Conservation (phyloP, 2,888 invertebrate genomes). For the Teleogryllus oceanicus region DNA sequence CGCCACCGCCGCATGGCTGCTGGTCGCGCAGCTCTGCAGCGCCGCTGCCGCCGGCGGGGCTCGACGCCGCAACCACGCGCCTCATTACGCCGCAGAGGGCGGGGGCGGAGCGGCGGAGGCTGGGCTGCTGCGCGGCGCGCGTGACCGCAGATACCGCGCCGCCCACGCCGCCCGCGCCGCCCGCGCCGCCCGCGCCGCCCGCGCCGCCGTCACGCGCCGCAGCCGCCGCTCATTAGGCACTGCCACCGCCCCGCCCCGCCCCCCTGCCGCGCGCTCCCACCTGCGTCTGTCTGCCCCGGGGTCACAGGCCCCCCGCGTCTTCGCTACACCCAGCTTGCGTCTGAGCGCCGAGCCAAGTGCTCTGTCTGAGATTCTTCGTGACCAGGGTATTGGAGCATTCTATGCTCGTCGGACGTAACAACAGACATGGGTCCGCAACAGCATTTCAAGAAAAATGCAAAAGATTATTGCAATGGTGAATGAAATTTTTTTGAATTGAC, state of each 20-base stretch:
- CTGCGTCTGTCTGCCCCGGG: not conserved
- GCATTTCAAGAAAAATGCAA: too few relatives aligned
- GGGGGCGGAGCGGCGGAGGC: not conserved
- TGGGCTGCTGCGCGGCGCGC: slow-evolving; percentile 3
- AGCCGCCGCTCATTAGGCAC: not conserved
- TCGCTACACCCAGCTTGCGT: too few relatives aligned
- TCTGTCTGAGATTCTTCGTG: too few relatives aligned
- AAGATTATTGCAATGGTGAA: too few relatives aligned
- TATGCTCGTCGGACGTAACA: too few relatives aligned
- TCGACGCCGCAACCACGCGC: not conserved
- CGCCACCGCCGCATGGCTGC: not conserved
- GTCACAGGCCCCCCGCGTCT: too few relatives aligned
- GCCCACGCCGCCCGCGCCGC: not conserved
- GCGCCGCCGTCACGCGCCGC: not conserved
- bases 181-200: not conserved
- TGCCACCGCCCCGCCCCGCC: not conserved
- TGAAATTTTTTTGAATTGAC: too few relatives aligned
- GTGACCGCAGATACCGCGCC: not conserved
- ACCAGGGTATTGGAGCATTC: too few relatives aligned
- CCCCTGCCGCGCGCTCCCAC: not conserved
- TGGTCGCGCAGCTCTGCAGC: not conserved
- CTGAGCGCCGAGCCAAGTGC: too few relatives aligned
- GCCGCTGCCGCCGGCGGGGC: not conserved
- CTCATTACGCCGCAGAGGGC: not conserved
- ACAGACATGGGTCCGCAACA: too few relatives aligned